Conservation (phyloP, 2,888 invertebrate species). For the Thecocarcelia acutangulata region DNA sequence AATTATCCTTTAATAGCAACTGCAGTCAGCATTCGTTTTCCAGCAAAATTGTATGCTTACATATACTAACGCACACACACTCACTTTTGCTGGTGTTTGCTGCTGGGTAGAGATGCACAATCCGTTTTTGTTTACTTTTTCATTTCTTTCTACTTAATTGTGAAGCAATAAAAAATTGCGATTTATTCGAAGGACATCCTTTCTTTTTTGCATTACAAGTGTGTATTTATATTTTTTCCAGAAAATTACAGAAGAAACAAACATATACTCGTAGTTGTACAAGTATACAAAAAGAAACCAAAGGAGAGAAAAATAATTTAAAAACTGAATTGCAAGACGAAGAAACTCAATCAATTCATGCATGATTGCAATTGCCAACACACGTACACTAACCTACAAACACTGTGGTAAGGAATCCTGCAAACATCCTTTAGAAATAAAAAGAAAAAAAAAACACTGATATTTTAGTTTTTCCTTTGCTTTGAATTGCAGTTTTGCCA, state of each 20-base stretch:
- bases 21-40: too few species aligned
- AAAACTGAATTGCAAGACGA: constrained; percentile 36
- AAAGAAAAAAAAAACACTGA: constrained; percentile 9
- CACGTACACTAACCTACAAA: constrained; percentile 12
- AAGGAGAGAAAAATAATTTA: constrained; percentile 40
- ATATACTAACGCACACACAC: constrained; percentile 5
- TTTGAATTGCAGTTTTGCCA: constrained; percentile 45
- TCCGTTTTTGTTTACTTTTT: constrained; percentile 40
- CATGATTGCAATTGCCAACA: constrained; percentile 73
- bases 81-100: not conserved
- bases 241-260: constrained; percentile 21
- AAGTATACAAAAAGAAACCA: not conserved
- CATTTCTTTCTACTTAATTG: constrained; percentile 74
- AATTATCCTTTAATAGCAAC: constrained; percentile 42
- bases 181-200: constrained; percentile 77
- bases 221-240: constrained; percentile 27
- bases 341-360: constrained; percentile 72
- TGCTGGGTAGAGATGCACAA: constrained; percentile 1
- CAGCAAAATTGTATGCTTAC: constrained; percentile 27
- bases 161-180: constrained; percentile 77
- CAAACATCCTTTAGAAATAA: constrained; percentile 20
- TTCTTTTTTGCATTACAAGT: constrained; percentile 45
- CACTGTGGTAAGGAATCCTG: not conserved
- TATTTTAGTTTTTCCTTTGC: constrained; percentile 51
- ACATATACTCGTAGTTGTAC: not conserved